Evolutionary conservation across 2,888 invertebrate species (phyloP).

Genomic region (Thelaira solivaga): DNA sequence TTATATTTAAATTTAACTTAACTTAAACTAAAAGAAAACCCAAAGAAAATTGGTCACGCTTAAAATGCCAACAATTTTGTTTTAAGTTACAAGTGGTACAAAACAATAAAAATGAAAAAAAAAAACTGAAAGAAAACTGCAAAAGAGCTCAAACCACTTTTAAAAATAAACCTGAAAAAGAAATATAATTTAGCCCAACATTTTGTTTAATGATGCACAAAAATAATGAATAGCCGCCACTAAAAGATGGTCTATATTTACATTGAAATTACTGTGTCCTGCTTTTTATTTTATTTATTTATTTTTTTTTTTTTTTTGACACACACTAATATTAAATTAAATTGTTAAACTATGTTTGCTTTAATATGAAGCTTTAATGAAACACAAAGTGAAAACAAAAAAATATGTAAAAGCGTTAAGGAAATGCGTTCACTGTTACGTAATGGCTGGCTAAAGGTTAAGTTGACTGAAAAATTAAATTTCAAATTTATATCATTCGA

Average conservation of each 20-base stretch:
- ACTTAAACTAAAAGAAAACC: neutral
- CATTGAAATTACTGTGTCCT: neutral
- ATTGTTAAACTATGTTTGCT: too few relatives aligned
- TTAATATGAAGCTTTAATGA: neutral
- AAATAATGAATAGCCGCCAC: conserved; percentile 65
- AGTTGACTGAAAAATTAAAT: conserved; percentile 67
- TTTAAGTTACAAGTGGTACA: neutral
- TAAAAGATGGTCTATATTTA: neutral
- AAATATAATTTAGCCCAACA: conserved; percentile 16
- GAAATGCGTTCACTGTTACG: conserved; percentile 51
- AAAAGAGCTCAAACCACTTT: too few relatives aligned
- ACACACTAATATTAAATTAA: too few relatives aligned
- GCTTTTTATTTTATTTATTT: neutral
- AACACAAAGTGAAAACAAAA: neutral
- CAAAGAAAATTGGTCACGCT: neutral
- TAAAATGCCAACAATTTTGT: conserved; percentile 20
- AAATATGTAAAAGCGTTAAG: neutral
- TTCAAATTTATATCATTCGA: conserved; percentile 64
- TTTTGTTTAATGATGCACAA: conserved; percentile 66
- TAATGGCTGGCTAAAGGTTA: conserved; percentile 59
- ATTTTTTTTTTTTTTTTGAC: too few relatives aligned
- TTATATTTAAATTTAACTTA: neutral
- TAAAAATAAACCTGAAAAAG: conserved; percentile 10
- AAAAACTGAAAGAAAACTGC: conserved; percentile 1
- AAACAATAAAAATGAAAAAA: neutral